Base-by-base conservation (phyloP, 2,113 vertebrate genomes). In the Phrynosoma platyrhinos region DNA sequence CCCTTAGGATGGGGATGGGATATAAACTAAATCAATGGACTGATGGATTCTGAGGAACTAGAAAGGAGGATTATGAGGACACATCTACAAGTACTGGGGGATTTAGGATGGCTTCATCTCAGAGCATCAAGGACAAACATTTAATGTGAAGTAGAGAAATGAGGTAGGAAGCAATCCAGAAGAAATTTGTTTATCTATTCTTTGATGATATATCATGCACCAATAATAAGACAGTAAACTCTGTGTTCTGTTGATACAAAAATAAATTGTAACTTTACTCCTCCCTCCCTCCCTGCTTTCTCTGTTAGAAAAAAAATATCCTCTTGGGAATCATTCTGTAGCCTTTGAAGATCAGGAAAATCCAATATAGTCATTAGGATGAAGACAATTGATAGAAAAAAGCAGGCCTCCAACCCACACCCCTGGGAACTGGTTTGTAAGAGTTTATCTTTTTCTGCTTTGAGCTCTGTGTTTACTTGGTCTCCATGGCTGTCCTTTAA, bases 131-230 rank as follows among this genome's bases (percentile, higher is more conserved):
- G 91, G 93, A 91, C 91, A 95, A 89, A 66, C 87, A 86, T 92
- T 94, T 93, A 83, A 84, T 90, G 89, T 85, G 79, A 92, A 94
- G 82, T 85, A 94, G 93, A 96, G 92, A 94, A 96, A 95, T 94
- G 94, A 94, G 92, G 87, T 92, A 91, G 86, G 93, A 95, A 93
- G 86, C 92, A 93, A 93, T 94, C 93, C 92, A 91, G 92, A 94
- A 79, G 91, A 86, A 58, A 89, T 93, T 95, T 96, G 93, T 94
- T 95, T 96, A 94, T 94, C 92, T 94, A 86, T 84, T 92, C 88
- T 92, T 94, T 91, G 87, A 94, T 94, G 92, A 96, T 95, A 84
- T 92, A 95, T 94, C 94, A 89, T 75, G 66, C 87, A 84, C 91
- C 90, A 94, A 93, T 94, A 94, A 91, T 76, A 93, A 93, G 93